These are phyloP conservation scores for Eupleurogrammus muticus DNA, from an alignment of 2,797 vertebrate species.

Conservation along the genomic window DNA sequence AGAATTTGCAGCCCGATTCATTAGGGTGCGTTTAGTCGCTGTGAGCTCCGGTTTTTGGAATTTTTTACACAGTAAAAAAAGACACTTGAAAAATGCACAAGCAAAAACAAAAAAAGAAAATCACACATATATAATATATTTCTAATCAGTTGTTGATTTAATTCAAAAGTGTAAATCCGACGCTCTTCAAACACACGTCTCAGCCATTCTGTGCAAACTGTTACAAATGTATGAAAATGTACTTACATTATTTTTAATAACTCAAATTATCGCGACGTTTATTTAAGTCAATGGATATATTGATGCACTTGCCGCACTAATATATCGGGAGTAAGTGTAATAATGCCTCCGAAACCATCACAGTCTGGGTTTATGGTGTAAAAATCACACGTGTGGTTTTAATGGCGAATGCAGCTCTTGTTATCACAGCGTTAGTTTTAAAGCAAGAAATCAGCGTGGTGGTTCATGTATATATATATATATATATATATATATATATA, in stretches of 20 bases:
- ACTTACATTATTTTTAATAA: not conserved
- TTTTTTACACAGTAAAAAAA: slow-evolving; percentile 6
- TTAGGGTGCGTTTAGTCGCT: slow-evolving; percentile 10
- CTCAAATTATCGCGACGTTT: not conserved
- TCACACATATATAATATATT: not conserved
- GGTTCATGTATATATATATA: too few species aligned
- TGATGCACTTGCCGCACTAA: not conserved
- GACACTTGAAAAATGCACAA: not conserved
- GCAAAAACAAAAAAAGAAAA: not conserved
- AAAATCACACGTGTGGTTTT: not conserved
- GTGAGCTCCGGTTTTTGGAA: slow-evolving; percentile 15
- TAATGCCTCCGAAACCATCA: not conserved
- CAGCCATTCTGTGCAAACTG: not conserved
- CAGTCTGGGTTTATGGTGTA: not conserved
- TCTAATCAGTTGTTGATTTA: not conserved
- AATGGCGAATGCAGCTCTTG: not conserved
- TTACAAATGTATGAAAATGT: not conserved
- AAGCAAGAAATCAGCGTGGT: slow-evolving; percentile 3
- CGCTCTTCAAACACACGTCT: too few species aligned
- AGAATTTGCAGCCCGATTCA: slow-evolving; percentile 28
- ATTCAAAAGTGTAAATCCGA: slow-evolving; percentile 5
- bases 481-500: too few species aligned
- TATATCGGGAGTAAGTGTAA: not conserved
- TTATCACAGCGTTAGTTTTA: slow-evolving; percentile 12
- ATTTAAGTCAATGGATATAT: not conserved